Evolutionary conservation across 2,888 invertebrate species (phyloP).

Genomic region (Bruchidius siliquastri): DNA sequence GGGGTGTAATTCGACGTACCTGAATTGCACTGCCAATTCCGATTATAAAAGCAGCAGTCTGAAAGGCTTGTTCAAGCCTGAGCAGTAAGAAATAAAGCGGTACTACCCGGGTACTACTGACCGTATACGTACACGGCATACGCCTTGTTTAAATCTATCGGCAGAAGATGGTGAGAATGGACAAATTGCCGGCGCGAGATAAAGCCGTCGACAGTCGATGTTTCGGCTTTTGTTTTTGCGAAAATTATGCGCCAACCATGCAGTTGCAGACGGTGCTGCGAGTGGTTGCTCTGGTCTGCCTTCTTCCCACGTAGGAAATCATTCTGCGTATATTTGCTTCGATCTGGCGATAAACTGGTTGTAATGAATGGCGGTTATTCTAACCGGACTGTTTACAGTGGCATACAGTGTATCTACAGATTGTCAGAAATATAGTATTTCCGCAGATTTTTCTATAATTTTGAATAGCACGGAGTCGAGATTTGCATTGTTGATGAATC

Average conservation of each 20-base stretch:
- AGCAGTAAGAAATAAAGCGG: not conserved
- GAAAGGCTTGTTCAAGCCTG: not conserved
- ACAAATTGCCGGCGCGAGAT: not conserved
- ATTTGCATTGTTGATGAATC: no score
- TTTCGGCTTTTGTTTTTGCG: not conserved
- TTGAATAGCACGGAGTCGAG: no score
- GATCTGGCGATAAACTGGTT: not conserved
- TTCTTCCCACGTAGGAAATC: not conserved
- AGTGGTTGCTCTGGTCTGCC: not conserved
- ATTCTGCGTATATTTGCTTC: not conserved
- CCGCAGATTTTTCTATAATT: no score
- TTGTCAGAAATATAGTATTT: no score
- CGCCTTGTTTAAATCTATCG: not conserved
- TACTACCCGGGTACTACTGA: not conserved
- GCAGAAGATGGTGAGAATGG: not conserved
- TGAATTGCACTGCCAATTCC: no score
- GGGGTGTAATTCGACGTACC: no score
- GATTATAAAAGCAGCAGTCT: no score
- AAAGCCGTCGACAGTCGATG: not conserved
- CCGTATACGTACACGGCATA: not conserved
- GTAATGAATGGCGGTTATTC: not conserved
- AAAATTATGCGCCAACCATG: not conserved
- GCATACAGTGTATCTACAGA: no score
- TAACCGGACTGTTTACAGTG: no score
- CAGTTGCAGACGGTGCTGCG: not conserved